phyloP scores from a whole-genome alignment of 2,113 vertebrate species.

The Pangasianodon gigas region DNA sequence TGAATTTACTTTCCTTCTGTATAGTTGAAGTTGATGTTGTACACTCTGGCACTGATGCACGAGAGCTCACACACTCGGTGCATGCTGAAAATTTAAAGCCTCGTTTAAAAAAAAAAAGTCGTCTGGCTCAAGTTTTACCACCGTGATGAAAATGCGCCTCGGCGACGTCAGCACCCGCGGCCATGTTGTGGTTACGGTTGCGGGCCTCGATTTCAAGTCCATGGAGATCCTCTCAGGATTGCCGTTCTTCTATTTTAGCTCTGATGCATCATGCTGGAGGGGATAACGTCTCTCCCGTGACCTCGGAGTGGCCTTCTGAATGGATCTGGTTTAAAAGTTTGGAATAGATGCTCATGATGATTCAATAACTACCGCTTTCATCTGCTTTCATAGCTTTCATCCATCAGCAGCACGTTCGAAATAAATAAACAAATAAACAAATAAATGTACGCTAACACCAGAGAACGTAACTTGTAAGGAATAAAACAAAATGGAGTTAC shows the following conservation, averaged over 20 bases:
- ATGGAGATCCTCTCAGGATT: constrained; percentile 36
- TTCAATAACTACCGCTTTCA: not conserved
- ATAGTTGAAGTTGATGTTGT: not conserved
- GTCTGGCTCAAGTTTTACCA: constrained; percentile 36
- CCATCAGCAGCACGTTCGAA: not conserved
- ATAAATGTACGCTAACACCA: too few relatives aligned
- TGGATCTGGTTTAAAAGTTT: constrained; percentile 26
- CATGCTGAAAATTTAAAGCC: constrained; percentile 13
- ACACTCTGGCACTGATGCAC: not conserved
- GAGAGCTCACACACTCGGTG: constrained; percentile 4
- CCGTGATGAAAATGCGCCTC: not conserved
- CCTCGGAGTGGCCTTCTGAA: constrained; percentile 20
- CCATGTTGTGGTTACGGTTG: not conserved
- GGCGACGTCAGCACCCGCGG: constrained; percentile 5
- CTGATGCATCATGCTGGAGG: not conserved
- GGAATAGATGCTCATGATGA: constrained; percentile 16
- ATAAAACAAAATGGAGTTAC: too few relatives aligned
- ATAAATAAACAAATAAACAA: too few relatives aligned
- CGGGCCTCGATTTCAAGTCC: constrained; percentile 12
- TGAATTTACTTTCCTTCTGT: not conserved
- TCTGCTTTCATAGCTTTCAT: constrained; percentile 5
- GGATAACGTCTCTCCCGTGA: constrained; percentile 31
- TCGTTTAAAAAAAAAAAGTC: not conserved
- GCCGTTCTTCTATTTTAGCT: constrained; percentile 43
- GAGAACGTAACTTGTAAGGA: too few relatives aligned